A percentile compares a stretch with the other conserved stretches of the same genome.
phyloP scores from a whole-genome alignment of 2,888 invertebrate genomes.

The Scelioninae gen. 1 region DNA sequence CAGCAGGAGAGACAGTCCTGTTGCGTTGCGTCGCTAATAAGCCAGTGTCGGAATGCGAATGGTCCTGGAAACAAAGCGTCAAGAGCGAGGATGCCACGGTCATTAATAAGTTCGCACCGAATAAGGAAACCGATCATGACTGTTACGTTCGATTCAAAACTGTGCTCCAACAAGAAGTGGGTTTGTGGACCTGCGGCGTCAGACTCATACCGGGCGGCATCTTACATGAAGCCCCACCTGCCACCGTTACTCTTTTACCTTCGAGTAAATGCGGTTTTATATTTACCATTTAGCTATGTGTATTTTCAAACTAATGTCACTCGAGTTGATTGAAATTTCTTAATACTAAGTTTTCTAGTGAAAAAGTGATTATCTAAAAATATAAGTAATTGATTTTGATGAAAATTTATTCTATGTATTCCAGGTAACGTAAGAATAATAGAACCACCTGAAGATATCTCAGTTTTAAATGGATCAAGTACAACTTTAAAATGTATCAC shows the following conservation, averaged over 20 bases:
- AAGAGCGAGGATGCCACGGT: slow-evolving; percentile 79
- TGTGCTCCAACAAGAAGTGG: slow-evolving; percentile 82
- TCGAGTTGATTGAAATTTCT: too few relatives aligned
- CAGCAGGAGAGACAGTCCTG: slow-evolving; percentile 81
- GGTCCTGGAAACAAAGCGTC: slow-evolving; percentile 82
- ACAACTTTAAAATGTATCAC: slow-evolving; percentile 79
- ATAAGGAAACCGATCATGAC: slow-evolving; percentile 81
- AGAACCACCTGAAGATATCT: slow-evolving; percentile 79
- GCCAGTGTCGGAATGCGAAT: slow-evolving; percentile 82
- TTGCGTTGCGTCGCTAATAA: slow-evolving; percentile 82
- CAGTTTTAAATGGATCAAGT: slow-evolving; percentile 78
- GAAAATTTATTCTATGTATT: too few relatives aligned
- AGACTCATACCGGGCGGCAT: slow-evolving; percentile 79
- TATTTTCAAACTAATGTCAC: too few relatives aligned
- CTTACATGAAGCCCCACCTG: slow-evolving; percentile 82
- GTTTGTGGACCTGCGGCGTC: slow-evolving; percentile 83
- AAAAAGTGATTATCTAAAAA: too few relatives aligned
- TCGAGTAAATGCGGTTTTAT: slow-evolving; percentile 76
- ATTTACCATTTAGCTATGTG: slow-evolving; percentile 12
- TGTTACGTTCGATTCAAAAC: slow-evolving; percentile 83
- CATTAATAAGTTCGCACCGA: slow-evolving; percentile 80
- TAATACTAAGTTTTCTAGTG: too few relatives aligned
- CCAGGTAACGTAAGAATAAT: slow-evolving; percentile 80
- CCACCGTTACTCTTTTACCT: slow-evolving; percentile 81
- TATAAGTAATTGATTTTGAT: too few relatives aligned